Evolutionary conservation across 2,888 invertebrate species (phyloP), one percentile per base, ranked within the genome.

Genomic region (Drosophila melanocephala): DNA sequence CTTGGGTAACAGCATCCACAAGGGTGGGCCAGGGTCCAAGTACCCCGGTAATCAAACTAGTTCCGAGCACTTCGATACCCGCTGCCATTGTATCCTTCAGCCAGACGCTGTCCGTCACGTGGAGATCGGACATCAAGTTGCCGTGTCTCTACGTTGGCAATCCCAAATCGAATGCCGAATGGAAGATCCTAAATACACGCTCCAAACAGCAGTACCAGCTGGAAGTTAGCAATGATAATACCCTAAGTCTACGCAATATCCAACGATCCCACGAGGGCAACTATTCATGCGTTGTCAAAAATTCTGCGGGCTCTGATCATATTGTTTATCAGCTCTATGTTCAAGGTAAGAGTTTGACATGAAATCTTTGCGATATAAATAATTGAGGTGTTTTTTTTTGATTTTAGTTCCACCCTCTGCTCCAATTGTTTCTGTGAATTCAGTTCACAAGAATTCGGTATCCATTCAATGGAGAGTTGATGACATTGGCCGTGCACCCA

Each of bases 1-100:
- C 95, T 65, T 95, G 95, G 94, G 95, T 95, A 5, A 94, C 95
- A 2, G 95, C 95, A 1, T 95, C 94, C 28, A 96, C 95, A 1
- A 94, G 94, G 84, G 94, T 95, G 51, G 96, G 96, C 0, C 95
- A 95, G 84, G 95, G 96, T 5, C 94, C 94, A 2, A 95, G 94
- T 81, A 95, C 95, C 0, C 94, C 94, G n/a, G 94, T 94, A 19
- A 94, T 95, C 72, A 94, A 94, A 88, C 92, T 94, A 52, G 93
- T 94, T 55, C 94, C 94, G 7, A 94, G 94, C 77, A 88, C 92
- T 22, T 93, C 94, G 28, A 89, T 95, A 74, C 94, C 95, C 77
- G 95, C 95, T 19, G 94, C 95, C 16, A 95, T 95, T 56, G 94
- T 95, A 72, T 95, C 95, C 19, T 95, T 95, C 82, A 95, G 95